These are phyloP conservation scores for Tetropium fuscum DNA, from an alignment of 2,888 invertebrate species.

Conservation along the genomic window DNA sequence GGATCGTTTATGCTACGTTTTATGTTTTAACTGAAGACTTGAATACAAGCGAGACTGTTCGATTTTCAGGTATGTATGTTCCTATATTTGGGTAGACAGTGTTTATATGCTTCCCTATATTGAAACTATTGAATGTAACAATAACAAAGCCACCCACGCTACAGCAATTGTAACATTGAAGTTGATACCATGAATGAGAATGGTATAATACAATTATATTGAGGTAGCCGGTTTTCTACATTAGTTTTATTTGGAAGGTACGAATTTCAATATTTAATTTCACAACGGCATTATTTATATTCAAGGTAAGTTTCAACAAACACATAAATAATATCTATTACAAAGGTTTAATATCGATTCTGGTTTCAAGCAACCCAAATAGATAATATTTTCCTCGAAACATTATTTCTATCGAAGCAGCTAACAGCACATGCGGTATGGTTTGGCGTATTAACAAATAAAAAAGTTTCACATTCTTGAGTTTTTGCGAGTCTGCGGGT, in stretches of 20 bases:
- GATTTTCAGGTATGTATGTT: too few relatives aligned
- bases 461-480: slow-evolving; percentile 24
- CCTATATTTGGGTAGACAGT: too few relatives aligned
- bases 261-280: slow-evolving; percentile 8
- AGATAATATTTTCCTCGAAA: slow-evolving; percentile 19
- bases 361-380: slow-evolving; percentile 1
- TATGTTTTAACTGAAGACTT: too few relatives aligned
- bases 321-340: slow-evolving; percentile 12
- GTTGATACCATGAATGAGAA: too few relatives aligned
- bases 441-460: slow-evolving; percentile 19
- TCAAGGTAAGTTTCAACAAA: slow-evolving; percentile 15
- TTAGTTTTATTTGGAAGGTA: background rate
- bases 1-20: too few relatives aligned
- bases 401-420: slow-evolving; percentile 15
- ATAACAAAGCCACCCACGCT: too few relatives aligned
- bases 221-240: background rate
- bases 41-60: too few relatives aligned
- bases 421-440: slow-evolving; percentile 11
- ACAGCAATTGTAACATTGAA: too few relatives aligned
- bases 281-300: slow-evolving; percentile 3
- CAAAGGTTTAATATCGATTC: slow-evolving; percentile 11
- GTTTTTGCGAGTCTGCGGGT: slow-evolving; percentile 18
- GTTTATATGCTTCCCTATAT: too few relatives aligned
- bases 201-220: background rate
- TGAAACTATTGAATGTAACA: too few relatives aligned